Conservation (phyloP, 1,140 invertebrate genomes). For the Meloidogyne chitwoodi region DNA sequence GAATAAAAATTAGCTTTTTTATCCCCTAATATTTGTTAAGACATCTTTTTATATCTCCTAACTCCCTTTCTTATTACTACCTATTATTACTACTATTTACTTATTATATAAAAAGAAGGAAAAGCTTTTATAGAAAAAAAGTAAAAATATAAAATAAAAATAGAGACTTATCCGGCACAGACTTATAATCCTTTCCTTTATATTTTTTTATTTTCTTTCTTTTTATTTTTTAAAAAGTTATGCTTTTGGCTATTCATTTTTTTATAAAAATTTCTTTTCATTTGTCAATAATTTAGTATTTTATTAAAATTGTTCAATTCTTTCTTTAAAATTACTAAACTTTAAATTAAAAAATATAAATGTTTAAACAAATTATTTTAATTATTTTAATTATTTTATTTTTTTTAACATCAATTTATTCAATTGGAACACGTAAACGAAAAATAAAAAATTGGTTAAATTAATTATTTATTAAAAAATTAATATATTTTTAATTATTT, state of each 20-base stretch:
- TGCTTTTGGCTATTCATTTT: not conserved
- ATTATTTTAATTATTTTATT: not conserved
- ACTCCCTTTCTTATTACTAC: too few relatives aligned
- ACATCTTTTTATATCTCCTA: too few relatives aligned
- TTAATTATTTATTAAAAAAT: not conserved
- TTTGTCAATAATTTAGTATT: not conserved
- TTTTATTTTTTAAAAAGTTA: not conserved
- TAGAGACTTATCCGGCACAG: not conserved
- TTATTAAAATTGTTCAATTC: too few relatives aligned
- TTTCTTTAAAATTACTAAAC: too few relatives aligned
- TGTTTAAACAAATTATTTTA: not conserved
- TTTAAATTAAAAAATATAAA: not conserved
- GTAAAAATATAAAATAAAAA: not conserved
- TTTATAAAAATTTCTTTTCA: not conserved
- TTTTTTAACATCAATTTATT: not conserved
- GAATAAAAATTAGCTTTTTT: too few relatives aligned
- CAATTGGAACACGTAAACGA: not conserved
- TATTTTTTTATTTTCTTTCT: not conserved
- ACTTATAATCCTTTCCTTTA: too few relatives aligned
- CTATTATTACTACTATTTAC: too few relatives aligned
- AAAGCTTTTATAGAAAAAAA: not conserved
- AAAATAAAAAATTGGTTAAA: not conserved
- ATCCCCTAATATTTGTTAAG: too few relatives aligned
- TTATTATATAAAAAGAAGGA: not conserved
- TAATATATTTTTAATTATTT: not conserved